phyloP scores from a whole-genome alignment of 2,888 invertebrate species.

The Catocala nupta region DNA sequence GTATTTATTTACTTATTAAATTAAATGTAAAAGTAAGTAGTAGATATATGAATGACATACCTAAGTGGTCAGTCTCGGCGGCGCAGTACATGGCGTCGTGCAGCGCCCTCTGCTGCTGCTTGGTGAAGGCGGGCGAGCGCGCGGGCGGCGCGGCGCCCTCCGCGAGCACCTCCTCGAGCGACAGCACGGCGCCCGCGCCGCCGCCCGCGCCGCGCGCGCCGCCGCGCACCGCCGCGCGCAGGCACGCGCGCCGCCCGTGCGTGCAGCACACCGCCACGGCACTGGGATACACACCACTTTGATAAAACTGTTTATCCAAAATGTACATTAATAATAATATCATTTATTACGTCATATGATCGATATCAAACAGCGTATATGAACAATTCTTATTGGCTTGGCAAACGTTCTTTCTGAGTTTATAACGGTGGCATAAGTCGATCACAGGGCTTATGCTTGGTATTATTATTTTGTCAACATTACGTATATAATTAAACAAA shows the following conservation, averaged over 20 bases:
- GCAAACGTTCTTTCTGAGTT: too few species aligned
- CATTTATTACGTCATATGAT: too few species aligned
- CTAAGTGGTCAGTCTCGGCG: constrained; percentile 95
- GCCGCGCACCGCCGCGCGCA: constrained; percentile 90
- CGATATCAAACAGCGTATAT: too few species aligned
- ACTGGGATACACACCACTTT: constrained; percentile 69
- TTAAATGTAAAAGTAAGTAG: too few species aligned
- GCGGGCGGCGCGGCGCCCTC: constrained; percentile 90
- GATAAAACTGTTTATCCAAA: too few species aligned
- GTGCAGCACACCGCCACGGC: constrained; percentile 96
- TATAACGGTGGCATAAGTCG: too few species aligned
- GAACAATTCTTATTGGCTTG: too few species aligned
- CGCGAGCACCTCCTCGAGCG: constrained; percentile 95
- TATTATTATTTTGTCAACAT: too few species aligned
- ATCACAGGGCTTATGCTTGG: too few species aligned
- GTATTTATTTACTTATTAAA: too few species aligned
- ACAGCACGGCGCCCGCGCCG: constrained; percentile 91
- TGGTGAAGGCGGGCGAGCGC: constrained; percentile 88
- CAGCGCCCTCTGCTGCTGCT: constrained; percentile 93
- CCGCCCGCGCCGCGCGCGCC: constrained; percentile 87
- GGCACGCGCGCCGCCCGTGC: constrained; percentile 93
- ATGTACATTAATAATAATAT: too few species aligned
- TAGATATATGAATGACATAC: constrained; percentile 66
- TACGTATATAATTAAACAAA: too few species aligned
- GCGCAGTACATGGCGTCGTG: constrained; percentile 98